These are phyloP conservation scores for Tachina fera DNA, from an alignment of 2,888 invertebrate genomes.

Conservation along the genomic window DNA sequence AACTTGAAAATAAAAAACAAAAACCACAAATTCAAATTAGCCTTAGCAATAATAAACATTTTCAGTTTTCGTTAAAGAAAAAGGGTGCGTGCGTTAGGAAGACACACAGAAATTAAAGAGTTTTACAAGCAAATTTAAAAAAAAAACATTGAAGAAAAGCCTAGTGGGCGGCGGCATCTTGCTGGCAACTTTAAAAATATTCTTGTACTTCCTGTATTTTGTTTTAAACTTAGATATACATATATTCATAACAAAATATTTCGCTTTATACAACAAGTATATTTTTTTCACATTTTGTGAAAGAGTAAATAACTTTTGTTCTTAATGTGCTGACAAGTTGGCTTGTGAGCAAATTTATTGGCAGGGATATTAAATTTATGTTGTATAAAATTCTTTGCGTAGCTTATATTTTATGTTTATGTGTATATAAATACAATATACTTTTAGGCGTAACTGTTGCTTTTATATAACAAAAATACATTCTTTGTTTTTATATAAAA, in stretches of 20 bases:
- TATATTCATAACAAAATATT: conserved; percentile 24
- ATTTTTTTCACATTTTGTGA: conserved; percentile 30
- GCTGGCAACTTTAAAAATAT: conserved; percentile 2
- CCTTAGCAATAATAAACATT: conserved; percentile 33
- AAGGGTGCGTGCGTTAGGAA: conserved; percentile 31
- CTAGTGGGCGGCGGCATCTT: conserved; percentile 6
- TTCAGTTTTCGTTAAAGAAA: conserved; percentile 6
- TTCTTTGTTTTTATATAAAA: background rate
- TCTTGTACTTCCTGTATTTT: conserved; percentile 13
- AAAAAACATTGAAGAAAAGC: background rate
- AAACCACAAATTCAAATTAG: conserved; percentile 67
- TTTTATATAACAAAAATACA: conserved; percentile 25
- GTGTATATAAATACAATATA: conserved; percentile 40
- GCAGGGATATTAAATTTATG: conserved; percentile 69
- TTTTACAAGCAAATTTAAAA: conserved; percentile 15
- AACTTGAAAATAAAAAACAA: conserved; percentile 14
- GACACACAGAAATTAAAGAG: conserved; percentile 42
- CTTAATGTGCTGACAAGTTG: conserved; percentile 70
- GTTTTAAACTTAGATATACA: conserved; percentile 12
- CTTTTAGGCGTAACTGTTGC: conserved; percentile 70
- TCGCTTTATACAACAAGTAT: background rate
- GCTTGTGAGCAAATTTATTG: conserved; percentile 70
- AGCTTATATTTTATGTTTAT: conserved; percentile 13
- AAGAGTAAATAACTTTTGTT: conserved; percentile 60
- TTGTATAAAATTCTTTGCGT: conserved; percentile 30